A percentile compares a stretch with the other conserved stretches of the same genome.
Conservation (phyloP, 2,888 invertebrate genomes). For the Diplazon laetatorius region DNA sequence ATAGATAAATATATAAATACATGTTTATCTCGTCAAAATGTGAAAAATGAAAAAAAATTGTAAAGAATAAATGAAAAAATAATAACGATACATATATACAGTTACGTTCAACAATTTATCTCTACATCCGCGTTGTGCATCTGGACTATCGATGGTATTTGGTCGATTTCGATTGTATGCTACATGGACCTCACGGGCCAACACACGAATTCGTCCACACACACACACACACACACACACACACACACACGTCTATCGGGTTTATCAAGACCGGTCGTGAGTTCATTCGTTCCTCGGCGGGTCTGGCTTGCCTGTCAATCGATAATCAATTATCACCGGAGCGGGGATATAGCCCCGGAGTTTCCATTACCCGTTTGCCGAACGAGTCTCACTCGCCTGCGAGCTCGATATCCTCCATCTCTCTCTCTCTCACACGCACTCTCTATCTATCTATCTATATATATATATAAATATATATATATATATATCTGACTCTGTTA, state of each 20-base stretch:
- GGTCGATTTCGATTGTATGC: conserved; percentile 51
- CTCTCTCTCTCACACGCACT: conserved; percentile 36
- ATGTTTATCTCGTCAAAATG: neutral
- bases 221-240: neutral
- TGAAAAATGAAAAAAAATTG: neutral
- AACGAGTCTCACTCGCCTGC: conserved; percentile 58
- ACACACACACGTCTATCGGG: conserved; percentile 28
- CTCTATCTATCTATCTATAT: conserved; percentile 19
- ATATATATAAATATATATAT: too few species aligned
- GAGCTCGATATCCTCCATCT: conserved; percentile 52
- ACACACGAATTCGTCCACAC: neutral
- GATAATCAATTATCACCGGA: conserved; percentile 73
- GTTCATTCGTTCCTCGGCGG: conserved; percentile 55
- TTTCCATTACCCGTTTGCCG: conserved; percentile 64
- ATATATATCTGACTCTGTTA: too few species aligned
- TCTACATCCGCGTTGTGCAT: neutral
- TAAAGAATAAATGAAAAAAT: neutral
- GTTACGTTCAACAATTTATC: conserved; percentile 12
- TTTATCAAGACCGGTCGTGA: conserved; percentile 51
- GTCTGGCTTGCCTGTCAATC: conserved; percentile 67
- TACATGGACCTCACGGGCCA: conserved; percentile 17
- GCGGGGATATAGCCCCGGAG: conserved; percentile 61
- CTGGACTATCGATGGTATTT: conserved; percentile 39
- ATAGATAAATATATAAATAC: too few species aligned
- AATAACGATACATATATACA: too few species aligned